phyloP scores from a whole-genome alignment of 2,113 vertebrate species.

The Corvus moneduloides region DNA sequence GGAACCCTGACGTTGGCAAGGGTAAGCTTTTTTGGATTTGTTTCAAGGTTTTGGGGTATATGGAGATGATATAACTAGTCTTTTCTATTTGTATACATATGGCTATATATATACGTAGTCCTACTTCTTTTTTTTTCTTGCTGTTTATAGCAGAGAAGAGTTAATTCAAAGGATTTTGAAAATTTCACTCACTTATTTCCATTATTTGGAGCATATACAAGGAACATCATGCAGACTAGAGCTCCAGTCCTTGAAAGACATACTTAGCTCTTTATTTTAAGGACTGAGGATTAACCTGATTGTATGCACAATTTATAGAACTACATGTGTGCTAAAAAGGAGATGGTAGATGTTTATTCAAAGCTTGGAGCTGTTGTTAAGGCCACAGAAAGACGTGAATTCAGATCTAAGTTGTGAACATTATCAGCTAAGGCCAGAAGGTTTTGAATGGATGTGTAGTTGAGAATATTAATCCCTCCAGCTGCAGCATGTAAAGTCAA shows the following conservation, averaged over 20 bases:
- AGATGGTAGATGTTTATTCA: neutral
- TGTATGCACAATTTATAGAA: neutral
- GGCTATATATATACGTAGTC: neutral
- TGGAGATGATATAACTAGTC: neutral
- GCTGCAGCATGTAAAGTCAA: neutral
- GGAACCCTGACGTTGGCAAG: constrained; percentile 81
- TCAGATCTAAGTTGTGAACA: neutral
- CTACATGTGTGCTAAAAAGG: neutral
- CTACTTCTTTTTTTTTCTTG: neutral
- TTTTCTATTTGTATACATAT: neutral
- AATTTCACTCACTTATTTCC: neutral
- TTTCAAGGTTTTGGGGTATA: neutral
- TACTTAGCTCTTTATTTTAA: neutral
- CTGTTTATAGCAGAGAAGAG: neutral
- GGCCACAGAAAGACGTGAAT: neutral
- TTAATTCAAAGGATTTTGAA: neutral
- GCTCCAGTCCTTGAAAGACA: neutral
- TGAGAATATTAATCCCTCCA: neutral
- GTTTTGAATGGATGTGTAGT: neutral
- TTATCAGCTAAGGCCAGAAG: neutral
- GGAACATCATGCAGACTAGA: neutral
- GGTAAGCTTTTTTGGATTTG: constrained; percentile 70
- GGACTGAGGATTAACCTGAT: neutral
- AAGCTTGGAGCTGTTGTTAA: neutral
- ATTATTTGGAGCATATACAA: neutral